A percentile compares a stretch with the other conserved stretches of the same genome.
phyloP scores from a whole-genome alignment of 2,113 vertebrate species.

The Podilymbus podiceps region DNA sequence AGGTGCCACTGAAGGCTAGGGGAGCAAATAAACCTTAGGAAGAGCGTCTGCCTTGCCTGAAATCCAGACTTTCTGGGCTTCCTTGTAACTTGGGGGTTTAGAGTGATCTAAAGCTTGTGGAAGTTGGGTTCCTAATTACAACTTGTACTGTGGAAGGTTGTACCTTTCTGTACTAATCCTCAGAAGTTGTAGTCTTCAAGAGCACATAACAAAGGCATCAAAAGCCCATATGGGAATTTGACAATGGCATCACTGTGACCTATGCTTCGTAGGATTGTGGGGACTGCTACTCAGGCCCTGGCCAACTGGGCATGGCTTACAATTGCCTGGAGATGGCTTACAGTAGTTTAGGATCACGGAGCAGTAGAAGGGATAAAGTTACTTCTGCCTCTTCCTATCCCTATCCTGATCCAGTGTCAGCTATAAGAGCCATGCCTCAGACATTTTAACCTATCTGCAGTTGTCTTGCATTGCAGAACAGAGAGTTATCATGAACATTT shows the following conservation, averaged over 20 bases:
- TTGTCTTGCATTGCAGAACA: neutral
- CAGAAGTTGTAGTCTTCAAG: neutral
- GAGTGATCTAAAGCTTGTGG: neutral
- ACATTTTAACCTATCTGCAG: neutral
- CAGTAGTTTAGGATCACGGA: neutral
- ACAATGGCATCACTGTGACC: neutral
- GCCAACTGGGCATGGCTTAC: neutral
- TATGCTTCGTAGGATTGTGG: neutral
- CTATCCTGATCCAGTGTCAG: neutral
- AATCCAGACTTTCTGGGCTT: neutral
- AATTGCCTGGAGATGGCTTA: neutral
- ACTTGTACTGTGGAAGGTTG: neutral
- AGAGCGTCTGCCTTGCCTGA: neutral
- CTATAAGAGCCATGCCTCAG: neutral
- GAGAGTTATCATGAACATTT: neutral
- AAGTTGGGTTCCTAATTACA: neutral
- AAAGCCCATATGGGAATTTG: neutral
- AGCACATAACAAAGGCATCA: neutral
- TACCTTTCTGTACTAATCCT: neutral
- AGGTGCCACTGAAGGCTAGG: constrained; percentile 62
- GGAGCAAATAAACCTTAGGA: constrained; percentile 20
- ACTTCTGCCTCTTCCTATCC: neutral
- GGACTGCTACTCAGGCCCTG: neutral
- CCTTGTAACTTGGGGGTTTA: neutral
- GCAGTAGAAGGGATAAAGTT: neutral